Conservation (phyloP, 2,113 vertebrate species). For the Hippopotamus amphibius region DNA sequence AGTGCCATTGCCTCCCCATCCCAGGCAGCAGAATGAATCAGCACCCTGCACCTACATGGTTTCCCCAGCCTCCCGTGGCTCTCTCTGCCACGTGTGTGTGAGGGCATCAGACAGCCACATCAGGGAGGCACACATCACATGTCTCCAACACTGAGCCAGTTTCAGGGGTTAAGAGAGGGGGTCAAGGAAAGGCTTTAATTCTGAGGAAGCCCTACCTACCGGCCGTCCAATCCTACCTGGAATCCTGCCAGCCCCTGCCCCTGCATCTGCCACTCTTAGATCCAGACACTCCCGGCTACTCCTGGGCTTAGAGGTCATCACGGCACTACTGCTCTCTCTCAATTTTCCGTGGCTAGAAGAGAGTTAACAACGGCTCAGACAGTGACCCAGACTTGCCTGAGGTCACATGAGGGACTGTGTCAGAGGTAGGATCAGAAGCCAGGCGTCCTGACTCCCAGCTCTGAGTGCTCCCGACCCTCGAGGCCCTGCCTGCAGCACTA, state of each 20-base stretch:
- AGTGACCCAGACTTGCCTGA: background rate
- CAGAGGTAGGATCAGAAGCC: background rate
- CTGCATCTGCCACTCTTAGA: background rate
- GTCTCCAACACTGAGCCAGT: background rate
- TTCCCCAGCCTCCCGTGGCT: constrained; percentile 84
- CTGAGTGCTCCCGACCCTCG: too few species aligned
- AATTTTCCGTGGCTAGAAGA: background rate
- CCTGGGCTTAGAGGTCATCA: background rate
- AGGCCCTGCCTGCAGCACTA: background rate
- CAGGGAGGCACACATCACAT: background rate
- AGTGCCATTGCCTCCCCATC: constrained; percentile 60
- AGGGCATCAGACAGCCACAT: too few species aligned
- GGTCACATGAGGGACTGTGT: fast-evolving
- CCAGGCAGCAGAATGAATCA: constrained; percentile 91
- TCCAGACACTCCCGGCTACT: background rate
- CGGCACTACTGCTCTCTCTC: background rate
- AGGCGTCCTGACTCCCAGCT: background rate
- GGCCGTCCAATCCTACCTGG: background rate
- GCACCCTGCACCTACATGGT: constrained; percentile 85
- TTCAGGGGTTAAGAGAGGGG: background rate
- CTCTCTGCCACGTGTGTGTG: background rate
- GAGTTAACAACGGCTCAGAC: background rate
- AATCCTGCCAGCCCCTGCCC: background rate
- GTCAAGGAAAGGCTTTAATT: background rate
- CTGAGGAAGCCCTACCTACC: background rate